Base-by-base conservation (phyloP, 2,797 vertebrate genomes). In the Neoniphon sammara region DNA sequence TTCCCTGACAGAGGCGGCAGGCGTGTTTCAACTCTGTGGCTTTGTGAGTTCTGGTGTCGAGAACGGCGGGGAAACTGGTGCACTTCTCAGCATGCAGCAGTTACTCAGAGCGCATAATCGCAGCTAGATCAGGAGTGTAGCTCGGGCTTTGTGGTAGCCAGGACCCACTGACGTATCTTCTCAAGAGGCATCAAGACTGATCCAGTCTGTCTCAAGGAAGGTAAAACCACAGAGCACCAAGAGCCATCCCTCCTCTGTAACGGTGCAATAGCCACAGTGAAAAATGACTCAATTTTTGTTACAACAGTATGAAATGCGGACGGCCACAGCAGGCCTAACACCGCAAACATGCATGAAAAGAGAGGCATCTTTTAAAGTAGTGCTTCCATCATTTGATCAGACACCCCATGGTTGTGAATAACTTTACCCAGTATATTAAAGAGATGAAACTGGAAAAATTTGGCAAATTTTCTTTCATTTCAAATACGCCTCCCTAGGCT, bases 381-480 rank as follows among this genome's bases (percentile, higher is more conserved):
- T 15, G 21, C 39, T 54, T 52, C 55, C 21, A 56, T 70, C 58
- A 59, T 65, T 75, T 75, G 66, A 68, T 49, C 44, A 54, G 65
- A 66, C 36, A 68, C 57, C 71, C 56, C 6, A 46, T 30, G n/a
- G 75, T 18, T 59, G 75, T 27, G 66, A 58, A 55, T 52, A 27
- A 36, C 73, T 70, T 59, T 36, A 56, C 58, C 31, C 25, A 34
- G 30, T 44, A 36, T 46, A 9, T 17, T 17, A 59, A 59, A 69
- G 53, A 30, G 39, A 60, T 57, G 27, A 68, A 20, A 44, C 7
- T n/a, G 34, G 2, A 14, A 47, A 18, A 78, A 63, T 8, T 57
- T 79, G 30, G 18, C 15, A 31, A 18, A 58, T 58, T 47, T 44
- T 31, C 7, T 31, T 5, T n/a, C 50, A 36, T 50, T 73, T 60